Evolutionary conservation across 2,888 invertebrate genomes (phyloP).

Genomic region (Xestia c-nigrum): DNA sequence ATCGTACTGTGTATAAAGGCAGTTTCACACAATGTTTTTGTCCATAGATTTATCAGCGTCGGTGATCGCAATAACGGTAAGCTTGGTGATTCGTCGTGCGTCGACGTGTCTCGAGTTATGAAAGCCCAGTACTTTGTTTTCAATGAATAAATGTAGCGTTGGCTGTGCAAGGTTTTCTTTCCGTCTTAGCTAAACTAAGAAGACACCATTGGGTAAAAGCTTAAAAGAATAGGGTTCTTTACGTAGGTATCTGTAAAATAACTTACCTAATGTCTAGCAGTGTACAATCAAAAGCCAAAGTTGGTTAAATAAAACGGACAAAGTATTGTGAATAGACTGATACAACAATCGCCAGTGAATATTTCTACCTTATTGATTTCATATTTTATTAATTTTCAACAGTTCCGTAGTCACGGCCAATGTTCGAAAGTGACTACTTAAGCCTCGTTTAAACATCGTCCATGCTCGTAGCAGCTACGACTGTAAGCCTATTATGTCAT

Average conservation of each 20-base stretch:
- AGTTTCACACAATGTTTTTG: slow-evolving; percentile 60
- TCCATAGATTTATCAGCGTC: slow-evolving; percentile 73
- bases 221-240: too few species aligned
- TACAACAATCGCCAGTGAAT: background rate
- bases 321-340: background rate
- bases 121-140: slow-evolving; percentile 43
- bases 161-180: background rate
- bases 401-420: slow-evolving; percentile 4
- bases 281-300: background rate
- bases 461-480: slow-evolving; percentile 34
- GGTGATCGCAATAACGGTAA: slow-evolving; percentile 68
- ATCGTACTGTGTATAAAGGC: slow-evolving; percentile 29
- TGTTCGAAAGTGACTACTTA: slow-evolving; percentile 42
- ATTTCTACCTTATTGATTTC: slow-evolving; percentile 13
- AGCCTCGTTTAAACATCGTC: slow-evolving; percentile 49
- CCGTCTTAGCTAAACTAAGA: background rate
- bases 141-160: slow-evolving; percentile 6
- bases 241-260: background rate
- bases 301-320: background rate
- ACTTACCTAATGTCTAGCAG: background rate
- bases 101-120: slow-evolving; percentile 48
- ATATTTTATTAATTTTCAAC: slow-evolving; percentile 18
- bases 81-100: slow-evolving; percentile 69
- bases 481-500: slow-evolving; percentile 52
- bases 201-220: background rate